Percentiles rank a stretch among this genome's conserved stretches.
These are phyloP conservation scores for Zhuqinia jingwanae DNA, from an alignment of 2,888 invertebrate genomes.

Conservation along the genomic window DNA sequence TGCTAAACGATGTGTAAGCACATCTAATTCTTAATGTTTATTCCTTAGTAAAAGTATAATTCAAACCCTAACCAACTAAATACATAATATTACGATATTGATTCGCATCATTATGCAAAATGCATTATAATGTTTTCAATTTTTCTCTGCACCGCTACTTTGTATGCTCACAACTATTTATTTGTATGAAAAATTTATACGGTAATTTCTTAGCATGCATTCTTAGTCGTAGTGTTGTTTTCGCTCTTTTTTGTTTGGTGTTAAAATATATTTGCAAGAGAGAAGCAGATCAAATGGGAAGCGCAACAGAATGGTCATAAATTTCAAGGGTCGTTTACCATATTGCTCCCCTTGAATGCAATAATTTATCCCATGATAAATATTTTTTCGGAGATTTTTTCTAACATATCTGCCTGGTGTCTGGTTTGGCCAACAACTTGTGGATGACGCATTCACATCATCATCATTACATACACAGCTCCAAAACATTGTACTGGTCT, in stretches of 20 bases:
- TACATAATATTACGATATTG: too few relatives aligned
- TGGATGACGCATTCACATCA: neutral
- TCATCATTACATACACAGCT: neutral
- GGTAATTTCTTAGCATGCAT: too few relatives aligned
- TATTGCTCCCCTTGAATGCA: constrained; percentile 50
- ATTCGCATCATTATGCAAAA: too few relatives aligned
- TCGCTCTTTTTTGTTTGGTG: neutral
- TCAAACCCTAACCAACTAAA: too few relatives aligned
- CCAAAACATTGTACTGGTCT: neutral
- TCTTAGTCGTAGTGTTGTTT: too few relatives aligned
- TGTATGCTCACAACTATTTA: too few relatives aligned
- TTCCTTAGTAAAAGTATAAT: too few relatives aligned
- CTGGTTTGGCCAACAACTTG: neutral
- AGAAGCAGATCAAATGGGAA: constrained; percentile 2
- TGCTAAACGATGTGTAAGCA: too few relatives aligned
- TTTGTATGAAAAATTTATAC: too few relatives aligned
- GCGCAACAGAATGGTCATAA: constrained; percentile 66
- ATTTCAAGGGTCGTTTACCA: constrained; percentile 59
- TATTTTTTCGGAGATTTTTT: constrained; percentile 12
- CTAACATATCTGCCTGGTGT: neutral
- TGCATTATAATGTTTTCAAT: too few relatives aligned
- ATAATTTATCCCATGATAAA: constrained; percentile 53
- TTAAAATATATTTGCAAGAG: constrained; percentile 6
- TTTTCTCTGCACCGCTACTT: too few relatives aligned
- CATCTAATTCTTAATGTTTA: too few relatives aligned